Conservation (phyloP, 2,797 vertebrate genomes). For the Rhynchonycteris naso region DNA sequence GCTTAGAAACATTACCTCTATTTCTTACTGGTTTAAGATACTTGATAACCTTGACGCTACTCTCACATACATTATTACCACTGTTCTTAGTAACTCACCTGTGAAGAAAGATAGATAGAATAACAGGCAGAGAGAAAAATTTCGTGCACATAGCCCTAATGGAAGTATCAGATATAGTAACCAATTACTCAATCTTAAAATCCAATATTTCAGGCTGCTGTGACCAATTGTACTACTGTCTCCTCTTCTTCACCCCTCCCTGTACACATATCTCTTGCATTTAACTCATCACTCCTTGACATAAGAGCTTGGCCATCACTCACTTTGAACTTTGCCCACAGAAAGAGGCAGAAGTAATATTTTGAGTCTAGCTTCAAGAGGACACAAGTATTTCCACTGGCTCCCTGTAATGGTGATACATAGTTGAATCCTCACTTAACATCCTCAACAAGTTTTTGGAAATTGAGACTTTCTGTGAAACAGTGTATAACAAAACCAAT, state of each 20-base stretch:
- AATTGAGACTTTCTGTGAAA: background rate
- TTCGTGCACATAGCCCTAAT: background rate
- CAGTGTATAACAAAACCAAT: background rate
- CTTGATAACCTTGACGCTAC: background rate
- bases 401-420: background rate
- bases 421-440: background rate
- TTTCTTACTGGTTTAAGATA: background rate
- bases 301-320: background rate
- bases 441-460: background rate
- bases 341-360: background rate
- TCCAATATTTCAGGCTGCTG: background rate
- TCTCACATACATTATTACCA: background rate
- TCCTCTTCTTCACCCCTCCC: background rate
- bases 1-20: background rate
- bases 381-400: background rate
- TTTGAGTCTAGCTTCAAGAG: background rate
- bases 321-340: background rate
- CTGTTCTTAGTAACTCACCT: background rate
- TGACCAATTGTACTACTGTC: no score
- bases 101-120: background rate
- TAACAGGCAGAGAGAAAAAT: background rate
- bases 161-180: background rate
- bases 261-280: background rate
- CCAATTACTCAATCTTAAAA: background rate
- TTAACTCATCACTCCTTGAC: background rate